These are phyloP conservation scores for Chironomus riparius DNA, from an alignment of 2,888 invertebrate genomes.

Conservation along the genomic window DNA sequence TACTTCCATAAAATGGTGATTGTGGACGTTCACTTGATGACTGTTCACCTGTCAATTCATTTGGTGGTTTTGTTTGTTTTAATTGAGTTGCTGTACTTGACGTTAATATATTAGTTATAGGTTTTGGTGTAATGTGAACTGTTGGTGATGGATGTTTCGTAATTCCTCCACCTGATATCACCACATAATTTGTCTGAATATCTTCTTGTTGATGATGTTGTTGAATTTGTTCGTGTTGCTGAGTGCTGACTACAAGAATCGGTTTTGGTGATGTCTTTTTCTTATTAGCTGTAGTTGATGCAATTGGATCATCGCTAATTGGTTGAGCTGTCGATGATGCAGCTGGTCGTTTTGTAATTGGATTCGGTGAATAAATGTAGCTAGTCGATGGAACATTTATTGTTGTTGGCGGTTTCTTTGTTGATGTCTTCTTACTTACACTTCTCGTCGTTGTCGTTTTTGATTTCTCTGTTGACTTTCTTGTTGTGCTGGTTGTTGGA, in stretches of 20 bases:
- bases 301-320: slow-evolving; percentile 28
- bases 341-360: slow-evolving; percentile 30
- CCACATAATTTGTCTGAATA: slow-evolving; percentile 49
- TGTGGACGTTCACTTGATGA: background rate
- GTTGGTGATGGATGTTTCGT: slow-evolving; percentile 53
- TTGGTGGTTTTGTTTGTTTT: slow-evolving; percentile 28
- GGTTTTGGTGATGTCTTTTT: slow-evolving; percentile 15
- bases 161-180: slow-evolving; percentile 40
- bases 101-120: slow-evolving; percentile 41
- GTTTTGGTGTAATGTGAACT: slow-evolving; percentile 60
- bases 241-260: slow-evolving; percentile 33
- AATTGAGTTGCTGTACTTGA: slow-evolving; percentile 32
- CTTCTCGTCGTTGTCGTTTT: slow-evolving; percentile 8
- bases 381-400: slow-evolving; percentile 45
- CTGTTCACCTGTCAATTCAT: background rate
- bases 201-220: slow-evolving; percentile 42
- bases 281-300: slow-evolving; percentile 8
- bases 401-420: slow-evolving; percentile 34
- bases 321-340: slow-evolving; percentile 5
- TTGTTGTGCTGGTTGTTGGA: slow-evolving; percentile 30
- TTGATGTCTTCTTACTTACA: slow-evolving; percentile 28
- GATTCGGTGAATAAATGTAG: slow-evolving; percentile 42
- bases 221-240: slow-evolving; percentile 34
- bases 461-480: slow-evolving; percentile 11
- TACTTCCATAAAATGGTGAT: background rate